Evolutionary conservation across 2,888 invertebrate species (phyloP), one percentile per base, ranked within the genome.

Genomic region (Cryptocheilus praepositus): DNA sequence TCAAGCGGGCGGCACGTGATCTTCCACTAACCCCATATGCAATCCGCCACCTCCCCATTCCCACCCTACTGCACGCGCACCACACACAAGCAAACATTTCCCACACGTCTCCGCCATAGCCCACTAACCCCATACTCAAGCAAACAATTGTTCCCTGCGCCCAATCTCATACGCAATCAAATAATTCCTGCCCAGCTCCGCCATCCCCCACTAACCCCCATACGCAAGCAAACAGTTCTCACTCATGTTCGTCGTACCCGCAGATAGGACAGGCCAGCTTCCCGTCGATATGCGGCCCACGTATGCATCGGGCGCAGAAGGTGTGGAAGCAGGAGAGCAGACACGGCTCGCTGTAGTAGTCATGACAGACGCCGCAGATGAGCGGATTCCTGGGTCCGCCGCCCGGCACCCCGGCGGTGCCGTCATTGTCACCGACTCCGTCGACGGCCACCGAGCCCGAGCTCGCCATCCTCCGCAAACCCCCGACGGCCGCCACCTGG

Each of bases 301-400:
- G 90, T 69, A 94, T 86, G 86, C 94, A 94, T 67, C 91, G 89
- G 28, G 92, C 90, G 88, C 94, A 94, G 87, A 93, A 93, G 54
- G 93, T 93, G 85, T 94, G 94, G 84, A 92, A 94, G 85, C 94
- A 94, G 71, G 90, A 90, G 54, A 94, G 89, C 59, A 94, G 91
- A 79, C 93, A 92, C 0, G 94, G 94, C 78, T 94, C 93, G 62
- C 90, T 91, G 85, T 92, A 93, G 80, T 93, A 93, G 83, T 93
- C 92, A 81, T 93, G 92, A 84, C 94, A 94, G 76, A 93, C 89
- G 68, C 92, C 92, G 84, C 94, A 94, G 58, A 92, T 89, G 44
- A 94, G 88, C 0, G 93, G 93, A 85, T 93, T 93, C 79, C 89
- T 82, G 52, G 83, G 77, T 7, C 81, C 80, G 59, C 81, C 81